Evolutionary conservation across 2,113 vertebrate genomes (phyloP), one percentile per base, ranked within the genome.

Genomic region (Hirundichthys speculiger): DNA sequence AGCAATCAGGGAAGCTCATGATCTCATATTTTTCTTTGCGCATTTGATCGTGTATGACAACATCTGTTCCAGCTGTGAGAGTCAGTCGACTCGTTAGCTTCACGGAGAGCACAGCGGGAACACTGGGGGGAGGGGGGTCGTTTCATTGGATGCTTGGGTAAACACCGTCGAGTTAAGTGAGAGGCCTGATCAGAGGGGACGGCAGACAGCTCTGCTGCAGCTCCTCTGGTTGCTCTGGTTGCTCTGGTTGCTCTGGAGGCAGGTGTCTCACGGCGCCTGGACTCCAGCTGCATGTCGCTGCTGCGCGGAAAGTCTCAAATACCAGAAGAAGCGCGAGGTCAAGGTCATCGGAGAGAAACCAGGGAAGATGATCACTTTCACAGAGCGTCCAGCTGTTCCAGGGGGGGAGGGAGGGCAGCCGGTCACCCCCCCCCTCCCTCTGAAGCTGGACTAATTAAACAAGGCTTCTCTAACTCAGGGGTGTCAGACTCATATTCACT

Each of bases 191-290:
- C 80, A 89, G 63, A 16, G 81, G 58, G 73, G 84, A 54, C 19
- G 4, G 38, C 83, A 87, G 69, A 80, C 87, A 80, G 84, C 74
- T 84, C 67, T 47, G 52, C 73, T 75, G 30, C 67, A 54, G 51
- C n/a, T n/a, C 70, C 43, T 13, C 1, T 16, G 60, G 69, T 2
- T 68, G 51, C 50, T 65, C 58, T 40, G 60, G 52, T 68, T 43
- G 42, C 62, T 58, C 45, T 55, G 13, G 16, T 61, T 64, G 64
- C 45, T 69, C 61, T 46, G 54, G 46, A 19, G 48, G 62, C 74
- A 77, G 74, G 82, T 75, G 82, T 77, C 73, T 77, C 18, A n/a
- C 57, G 71, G 81, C n/a, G n/a, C n/a, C n/a, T n/a, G n/a, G n/a
- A n/a, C n/a, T n/a, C n/a, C n/a, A n/a, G n/a, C n/a, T n/a, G n/a